Evolutionary conservation across 2,888 invertebrate species (phyloP).

Genomic region (Ichneumoninae sp.): DNA sequence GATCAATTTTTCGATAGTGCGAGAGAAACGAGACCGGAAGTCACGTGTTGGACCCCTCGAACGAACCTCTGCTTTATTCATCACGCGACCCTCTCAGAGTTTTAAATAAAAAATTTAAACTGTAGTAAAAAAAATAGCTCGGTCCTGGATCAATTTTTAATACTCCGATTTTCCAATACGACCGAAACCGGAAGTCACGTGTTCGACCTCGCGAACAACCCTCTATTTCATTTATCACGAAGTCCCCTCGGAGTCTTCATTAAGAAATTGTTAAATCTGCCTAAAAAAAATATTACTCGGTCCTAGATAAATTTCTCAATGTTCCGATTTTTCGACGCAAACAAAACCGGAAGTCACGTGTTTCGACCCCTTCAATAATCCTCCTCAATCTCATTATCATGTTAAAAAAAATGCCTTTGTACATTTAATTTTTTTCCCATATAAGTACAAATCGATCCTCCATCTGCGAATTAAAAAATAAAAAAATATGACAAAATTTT

Average conservation of each 20-base stretch:
- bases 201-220: neutral
- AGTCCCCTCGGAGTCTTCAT: neutral
- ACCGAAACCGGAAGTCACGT: slow-evolving; percentile 1
- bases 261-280: neutral
- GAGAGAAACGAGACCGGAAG: neutral
- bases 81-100: neutral
- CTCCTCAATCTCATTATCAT: neutral
- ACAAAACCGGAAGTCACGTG: slow-evolving; percentile 16
- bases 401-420: too few species aligned
- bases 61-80: neutral
- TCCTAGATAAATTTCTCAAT: neutral
- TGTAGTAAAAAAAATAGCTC: neutral
- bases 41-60: slow-evolving; percentile 25
- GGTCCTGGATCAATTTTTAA: neutral
- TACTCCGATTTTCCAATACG: neutral
- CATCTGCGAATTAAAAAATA: neutral
- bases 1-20: neutral
- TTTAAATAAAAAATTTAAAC: neutral
- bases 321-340: neutral
- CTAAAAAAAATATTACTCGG: neutral
- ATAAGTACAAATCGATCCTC: neutral
- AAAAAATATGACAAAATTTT: neutral
- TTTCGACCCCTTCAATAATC: neutral
- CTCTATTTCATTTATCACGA: too few species aligned
- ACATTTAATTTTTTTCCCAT: neutral